Evolutionary conservation across 2,113 vertebrate genomes (phyloP), one percentile per base, ranked within the genome.

Genomic region (Catharus fuscescens): DNA sequence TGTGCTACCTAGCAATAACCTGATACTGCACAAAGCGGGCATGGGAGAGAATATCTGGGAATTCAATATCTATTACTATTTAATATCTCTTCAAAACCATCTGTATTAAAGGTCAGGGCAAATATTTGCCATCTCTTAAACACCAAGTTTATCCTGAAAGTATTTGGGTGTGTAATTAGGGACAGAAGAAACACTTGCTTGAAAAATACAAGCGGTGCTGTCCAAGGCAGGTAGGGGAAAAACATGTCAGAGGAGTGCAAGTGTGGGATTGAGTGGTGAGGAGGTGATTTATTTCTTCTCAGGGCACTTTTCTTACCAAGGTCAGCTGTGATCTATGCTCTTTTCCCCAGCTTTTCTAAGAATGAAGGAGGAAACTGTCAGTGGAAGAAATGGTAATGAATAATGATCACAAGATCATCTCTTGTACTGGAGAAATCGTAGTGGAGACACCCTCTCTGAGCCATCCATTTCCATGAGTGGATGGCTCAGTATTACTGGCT

Each of bases 401-500:
- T 79, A 79, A 64, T 80, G 74, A 92, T 61, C 11, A 5, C 31
- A 61, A 50, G 72, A 85, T 87, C 70, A 44, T 67, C 82, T 36
- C 83, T 57, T 77, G 61, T 44, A 18, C 56, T 45, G 76, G 47
- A 86, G 81, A 59, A 85, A 59, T 70, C 80, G 67, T 90, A 45
- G 54, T 28, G 74, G 40, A 70, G 62, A 72, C 24, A 70, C 19
- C 25, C 56, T 88, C 72, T 66, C 79, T 17, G 42, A 92, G 80
- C 76, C 56, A 47, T 62, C 62, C 5, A 1, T 97, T 95, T 96
- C 73, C 70, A 89, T 2, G 6, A 76, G 87, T 5, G 28, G 70
- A 56, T 67, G 86, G 26, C 76, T 95, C 67, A 9, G 91, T 61
- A 19, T 94, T 94, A 88, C 65, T 80, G 86, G 53, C 80, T 93